Evolutionary conservation across 2,113 vertebrate species (phyloP), one percentile per base, ranked within the genome.

Genomic region (Varanus salvator): DNA sequence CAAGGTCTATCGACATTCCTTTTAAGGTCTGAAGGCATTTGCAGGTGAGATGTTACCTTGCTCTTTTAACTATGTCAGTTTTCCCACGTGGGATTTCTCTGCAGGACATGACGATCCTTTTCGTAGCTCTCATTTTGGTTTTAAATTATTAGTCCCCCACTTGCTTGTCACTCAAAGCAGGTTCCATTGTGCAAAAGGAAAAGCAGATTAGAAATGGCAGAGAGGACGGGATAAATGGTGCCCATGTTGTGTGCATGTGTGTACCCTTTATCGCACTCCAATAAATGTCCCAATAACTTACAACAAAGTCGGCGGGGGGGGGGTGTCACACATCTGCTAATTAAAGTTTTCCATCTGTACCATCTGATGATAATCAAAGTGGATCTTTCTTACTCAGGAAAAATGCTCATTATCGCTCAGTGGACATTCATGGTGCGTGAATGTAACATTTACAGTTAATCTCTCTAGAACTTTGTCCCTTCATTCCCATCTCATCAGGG

Each of bases 231-330:
- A 89, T 89, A 69, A 77, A 89, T 85, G 64, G 88, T 21, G 48
- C 31, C 75, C 88, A 84, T 50, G 60, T 68, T 78, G 44, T 25
- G 12, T 6, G 19, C 74, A 89, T 31, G 72, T 85, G 72, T 68
- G 57, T 52, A 38, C 14, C 60, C 31, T 89, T 89, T 89, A 89
- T 69, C 84, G 74, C 82, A 84, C 74, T 38, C 82, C 82, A 85
- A 77, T 89, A 89, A 85, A 89, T 89, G 81, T 85, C 88, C 81
- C 64, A 82, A 84, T 78, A 89, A 85, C 82, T 85, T 85, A 89
- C 72, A 89, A 69, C 57, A 66, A 60, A 84, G 48, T 68, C 74
- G 77, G 31, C 19, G 60, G 74, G 54, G 38, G 38, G 38, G 38
- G 3, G 38, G 38, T n/a, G 82, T 85, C 75, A 89, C 31, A 77